A percentile compares a stretch with the other conserved stretches of the same genome.
These are phyloP conservation scores for Ciconia boyciana DNA, from an alignment of 2,113 vertebrate species.

Conservation along the genomic window DNA sequence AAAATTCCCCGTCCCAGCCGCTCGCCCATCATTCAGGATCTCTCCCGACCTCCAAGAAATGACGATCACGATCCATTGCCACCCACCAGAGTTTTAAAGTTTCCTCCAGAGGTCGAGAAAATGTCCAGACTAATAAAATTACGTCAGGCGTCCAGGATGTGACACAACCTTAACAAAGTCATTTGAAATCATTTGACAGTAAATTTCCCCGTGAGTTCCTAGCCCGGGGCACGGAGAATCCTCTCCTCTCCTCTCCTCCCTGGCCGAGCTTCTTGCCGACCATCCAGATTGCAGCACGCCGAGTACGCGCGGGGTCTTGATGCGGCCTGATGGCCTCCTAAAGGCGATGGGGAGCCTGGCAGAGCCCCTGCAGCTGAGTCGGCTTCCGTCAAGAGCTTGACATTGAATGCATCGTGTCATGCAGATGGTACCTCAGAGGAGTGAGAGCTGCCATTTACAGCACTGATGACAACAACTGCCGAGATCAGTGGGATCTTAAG, in stretches of 20 bases:
- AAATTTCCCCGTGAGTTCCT: conserved; percentile 74
- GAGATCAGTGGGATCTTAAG: conserved; percentile 65
- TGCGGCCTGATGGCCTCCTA: conserved; percentile 74
- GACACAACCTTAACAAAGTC: conserved; percentile 77
- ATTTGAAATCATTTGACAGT: conserved; percentile 79
- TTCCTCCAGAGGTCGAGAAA: conserved; percentile 69
- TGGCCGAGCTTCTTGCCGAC: conserved; percentile 53
- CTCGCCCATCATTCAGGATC: neutral
- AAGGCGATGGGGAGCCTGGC: conserved; percentile 75
- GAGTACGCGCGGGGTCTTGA: conserved; percentile 31
- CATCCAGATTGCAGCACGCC: conserved; percentile 43
- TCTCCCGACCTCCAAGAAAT: neutral
- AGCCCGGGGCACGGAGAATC: conserved; percentile 67
- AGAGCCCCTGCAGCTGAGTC: conserved; percentile 64
- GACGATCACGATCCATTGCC: neutral
- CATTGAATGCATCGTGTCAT: conserved; percentile 82
- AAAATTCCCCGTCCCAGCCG: neutral
- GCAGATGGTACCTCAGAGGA: conserved; percentile 73
- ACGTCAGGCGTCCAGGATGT: conserved; percentile 68
- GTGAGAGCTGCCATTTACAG: conserved; percentile 88
- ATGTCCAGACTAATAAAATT: conserved; percentile 76
- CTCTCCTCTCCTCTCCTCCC: conserved; percentile 41
- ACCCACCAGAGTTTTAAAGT: conserved; percentile 57
- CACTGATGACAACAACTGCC: conserved; percentile 74
- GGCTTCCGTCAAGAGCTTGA: conserved; percentile 81